Evolutionary conservation across 2,113 vertebrate genomes (phyloP).

Genomic region (Spea multiplicata): DNA sequence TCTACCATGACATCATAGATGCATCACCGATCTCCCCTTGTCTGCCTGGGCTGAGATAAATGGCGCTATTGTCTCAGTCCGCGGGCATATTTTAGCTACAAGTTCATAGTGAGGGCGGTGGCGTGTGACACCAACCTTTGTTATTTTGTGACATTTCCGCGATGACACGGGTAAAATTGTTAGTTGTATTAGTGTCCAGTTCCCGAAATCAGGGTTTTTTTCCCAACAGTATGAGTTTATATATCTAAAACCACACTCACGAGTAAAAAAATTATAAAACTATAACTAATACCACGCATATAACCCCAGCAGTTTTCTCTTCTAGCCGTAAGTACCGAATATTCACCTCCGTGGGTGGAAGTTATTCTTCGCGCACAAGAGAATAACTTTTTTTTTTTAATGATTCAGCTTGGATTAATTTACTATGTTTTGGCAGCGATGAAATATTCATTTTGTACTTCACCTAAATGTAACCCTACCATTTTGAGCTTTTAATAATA

Average conservation of each 20-base stretch:
- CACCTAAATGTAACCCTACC: constrained; percentile 32
- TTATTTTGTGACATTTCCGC: constrained; percentile 37
- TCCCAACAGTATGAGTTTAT: background rate
- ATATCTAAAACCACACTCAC: too few relatives aligned
- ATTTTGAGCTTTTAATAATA: constrained; percentile 9
- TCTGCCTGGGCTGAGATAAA: constrained; percentile 32
- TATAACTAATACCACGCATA: background rate
- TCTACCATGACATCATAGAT: constrained; percentile 5
- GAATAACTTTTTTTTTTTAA: constrained; percentile 27
- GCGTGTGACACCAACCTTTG: constrained; percentile 27
- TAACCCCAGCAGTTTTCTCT: background rate
- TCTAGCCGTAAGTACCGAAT: constrained; percentile 13
- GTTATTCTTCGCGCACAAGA: background rate
- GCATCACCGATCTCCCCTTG: constrained; percentile 31
- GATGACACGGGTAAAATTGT: constrained; percentile 11
- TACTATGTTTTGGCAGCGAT: constrained; percentile 31
- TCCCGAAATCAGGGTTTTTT: background rate
- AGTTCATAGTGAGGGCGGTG: constrained; percentile 39
- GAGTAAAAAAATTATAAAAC: background rate
- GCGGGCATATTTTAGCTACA: background rate
- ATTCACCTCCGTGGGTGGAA: constrained; percentile 31
- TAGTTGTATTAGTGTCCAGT: background rate
- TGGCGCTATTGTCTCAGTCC: constrained; percentile 23
- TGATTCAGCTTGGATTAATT: constrained; percentile 43
- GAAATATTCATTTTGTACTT: constrained; percentile 36